Base-by-base conservation (phyloP, 2,797 vertebrate genomes). In the Morus bassanus region DNA sequence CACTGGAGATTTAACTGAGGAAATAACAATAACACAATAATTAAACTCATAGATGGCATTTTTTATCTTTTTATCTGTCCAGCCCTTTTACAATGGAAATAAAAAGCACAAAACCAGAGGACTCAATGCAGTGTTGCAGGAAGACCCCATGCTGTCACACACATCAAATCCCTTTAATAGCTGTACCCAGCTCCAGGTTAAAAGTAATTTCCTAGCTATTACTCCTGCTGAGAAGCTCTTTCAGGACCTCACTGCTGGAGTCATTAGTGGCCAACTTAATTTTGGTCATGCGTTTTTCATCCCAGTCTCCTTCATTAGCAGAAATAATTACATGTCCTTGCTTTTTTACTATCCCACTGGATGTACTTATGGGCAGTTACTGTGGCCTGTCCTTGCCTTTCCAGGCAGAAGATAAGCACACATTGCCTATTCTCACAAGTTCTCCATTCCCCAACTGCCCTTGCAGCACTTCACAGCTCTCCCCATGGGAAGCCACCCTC, bases 1-100 rank as follows among this genome's bases (percentile, higher is more conserved):
- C 43, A 78, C 60, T 16, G 22, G 35, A 73, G 59, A 81, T 78
- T 93, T 70, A 86, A 79, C 46, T 35, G 46, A 84, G 73, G 76
- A 96, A 95, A 79, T 85, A 86, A 79, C 48, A 83, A 80, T 46
- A 76, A 54, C 37, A 61, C n/a, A 80, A n/a, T 64, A 88, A 94
- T 92, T 89, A 93, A 91, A 57, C 37, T 59, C 43, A 64, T 57
- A 46, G 37, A 63, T 43, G n/a, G 33, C 28, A 91, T 68, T 70
- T 84, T 92, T 89, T 68, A 80, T 94, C 75, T 91, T 72, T 56
- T 72, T 56, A 82, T 31, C 68, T 35, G 9, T 50, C 25, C 57
- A 54, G 68, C 7, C 37, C 28, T 63, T 94, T 89, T 89, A 41
- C 83, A 73, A 33, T 61, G 30, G 33, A 91, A 63, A 46, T 64